Conservation (phyloP, 2,888 invertebrate species). For the Gasteruption jaculator region DNA sequence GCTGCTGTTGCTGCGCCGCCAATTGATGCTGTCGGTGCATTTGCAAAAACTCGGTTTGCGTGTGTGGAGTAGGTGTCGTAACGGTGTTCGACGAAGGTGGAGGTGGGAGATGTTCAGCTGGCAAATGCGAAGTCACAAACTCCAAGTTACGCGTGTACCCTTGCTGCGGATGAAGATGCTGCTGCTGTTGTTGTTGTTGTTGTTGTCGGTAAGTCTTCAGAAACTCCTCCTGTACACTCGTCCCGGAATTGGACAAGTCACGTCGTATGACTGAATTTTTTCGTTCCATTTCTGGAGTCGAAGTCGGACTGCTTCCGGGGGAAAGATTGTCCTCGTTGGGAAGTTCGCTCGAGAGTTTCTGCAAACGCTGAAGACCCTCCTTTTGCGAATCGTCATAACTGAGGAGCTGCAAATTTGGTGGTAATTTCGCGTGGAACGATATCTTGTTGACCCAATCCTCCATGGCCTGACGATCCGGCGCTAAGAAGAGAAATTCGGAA, state of each 20-base stretch:
- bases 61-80: conserved; percentile 45
- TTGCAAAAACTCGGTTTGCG: conserved; percentile 57
- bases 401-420: conserved; percentile 82
- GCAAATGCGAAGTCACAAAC: conserved; percentile 28
- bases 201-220: conserved; percentile 42
- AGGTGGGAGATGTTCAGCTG: no score
- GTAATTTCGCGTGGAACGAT: conserved; percentile 86
- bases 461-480: conserved; percentile 69
- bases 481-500: conserved; percentile 88
- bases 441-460: conserved; percentile 90
- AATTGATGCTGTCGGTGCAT: conserved; percentile 47
- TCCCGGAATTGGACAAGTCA: conserved; percentile 35
- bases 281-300: conserved; percentile 52
- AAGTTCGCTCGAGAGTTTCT: conserved; percentile 35
- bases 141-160: conserved; percentile 43
- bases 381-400: conserved; percentile 72
- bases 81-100: no score
- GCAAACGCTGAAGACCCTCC: conserved; percentile 36
- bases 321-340: conserved; percentile 42
- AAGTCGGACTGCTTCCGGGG: conserved; percentile 52
- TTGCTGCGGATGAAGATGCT: conserved; percentile 55
- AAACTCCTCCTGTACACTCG: conserved; percentile 44
- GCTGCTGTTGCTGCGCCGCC: conserved; percentile 47
- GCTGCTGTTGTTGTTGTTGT: conserved; percentile 45
- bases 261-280: conserved; percentile 49